Percentiles rank a stretch among this genome's conserved stretches.
Conservation (phyloP, 2,113 vertebrate species). For the Atlantisia rogersi region DNA sequence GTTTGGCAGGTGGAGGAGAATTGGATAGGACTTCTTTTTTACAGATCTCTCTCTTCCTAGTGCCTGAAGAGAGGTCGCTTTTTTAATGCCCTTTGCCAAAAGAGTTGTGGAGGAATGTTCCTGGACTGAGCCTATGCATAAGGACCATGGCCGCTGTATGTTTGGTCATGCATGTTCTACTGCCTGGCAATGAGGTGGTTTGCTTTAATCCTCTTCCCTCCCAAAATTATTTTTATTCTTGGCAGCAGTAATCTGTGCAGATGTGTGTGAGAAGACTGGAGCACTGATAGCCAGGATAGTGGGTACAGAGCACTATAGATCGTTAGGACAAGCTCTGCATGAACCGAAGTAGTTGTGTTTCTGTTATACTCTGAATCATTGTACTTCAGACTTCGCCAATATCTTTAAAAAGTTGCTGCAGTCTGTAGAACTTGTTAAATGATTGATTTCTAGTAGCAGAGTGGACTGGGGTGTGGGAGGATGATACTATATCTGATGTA, state of each 20-base stretch:
- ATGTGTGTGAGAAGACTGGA: background rate
- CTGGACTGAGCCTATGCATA: background rate
- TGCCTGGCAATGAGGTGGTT: background rate
- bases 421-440: background rate
- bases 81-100: background rate
- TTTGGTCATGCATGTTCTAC: background rate
- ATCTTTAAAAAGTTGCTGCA: background rate
- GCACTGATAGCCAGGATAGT: background rate
- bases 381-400: background rate
- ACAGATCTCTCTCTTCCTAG: background rate
- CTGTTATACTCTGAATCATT: background rate
- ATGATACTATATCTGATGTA: background rate
- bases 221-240: background rate
- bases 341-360: background rate
- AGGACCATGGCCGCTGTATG: background rate
- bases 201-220: background rate
- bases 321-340: background rate
- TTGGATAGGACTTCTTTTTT: background rate
- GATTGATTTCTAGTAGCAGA: background rate
- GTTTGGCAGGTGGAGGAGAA: background rate
- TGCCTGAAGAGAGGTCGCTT: background rate
- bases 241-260: background rate
- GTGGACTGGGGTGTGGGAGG: background rate
- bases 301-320: background rate
- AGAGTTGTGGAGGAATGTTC: background rate